Percentiles rank a stretch among this genome's conserved stretches.
Evolutionary conservation across 2,888 invertebrate genomes (phyloP).

Genomic region (Geophilus truncorum): DNA sequence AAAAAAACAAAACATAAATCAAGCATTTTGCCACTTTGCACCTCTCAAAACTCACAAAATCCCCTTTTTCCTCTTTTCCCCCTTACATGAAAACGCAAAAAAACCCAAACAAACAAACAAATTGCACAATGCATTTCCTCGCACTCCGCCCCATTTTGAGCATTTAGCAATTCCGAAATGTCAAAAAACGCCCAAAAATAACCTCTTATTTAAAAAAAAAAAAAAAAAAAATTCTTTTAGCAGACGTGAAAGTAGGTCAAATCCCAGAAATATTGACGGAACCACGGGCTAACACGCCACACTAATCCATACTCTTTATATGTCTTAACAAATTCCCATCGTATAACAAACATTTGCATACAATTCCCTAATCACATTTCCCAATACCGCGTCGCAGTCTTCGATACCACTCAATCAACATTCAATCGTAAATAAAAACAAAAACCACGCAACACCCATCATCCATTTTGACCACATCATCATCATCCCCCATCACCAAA

Average conservation of each 20-base stretch:
- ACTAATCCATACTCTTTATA: constrained; percentile 1
- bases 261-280: constrained; percentile 15
- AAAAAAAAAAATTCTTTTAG: not conserved
- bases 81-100: not conserved
- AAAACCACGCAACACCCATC: not conserved
- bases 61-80: too few species aligned
- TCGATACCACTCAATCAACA: too few species aligned
- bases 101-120: not conserved
- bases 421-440: not conserved
- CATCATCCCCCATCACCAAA: not conserved
- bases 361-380: not conserved
- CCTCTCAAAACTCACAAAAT: too few species aligned
- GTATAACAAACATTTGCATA: not conserved
- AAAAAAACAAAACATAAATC: too few species aligned
- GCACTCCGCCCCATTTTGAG: not conserved
- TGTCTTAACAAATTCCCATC: not conserved
- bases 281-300: not conserved
- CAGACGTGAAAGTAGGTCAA: not conserved
- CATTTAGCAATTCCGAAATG: not conserved
- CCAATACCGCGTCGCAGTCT: not conserved
- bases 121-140: not conserved
- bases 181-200: not conserved
- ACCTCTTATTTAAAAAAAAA: not conserved
- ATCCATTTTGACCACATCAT: not conserved
- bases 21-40: too few species aligned